Conservation (phyloP, 2,113 vertebrate species). For the Plecotus auritus region DNA sequence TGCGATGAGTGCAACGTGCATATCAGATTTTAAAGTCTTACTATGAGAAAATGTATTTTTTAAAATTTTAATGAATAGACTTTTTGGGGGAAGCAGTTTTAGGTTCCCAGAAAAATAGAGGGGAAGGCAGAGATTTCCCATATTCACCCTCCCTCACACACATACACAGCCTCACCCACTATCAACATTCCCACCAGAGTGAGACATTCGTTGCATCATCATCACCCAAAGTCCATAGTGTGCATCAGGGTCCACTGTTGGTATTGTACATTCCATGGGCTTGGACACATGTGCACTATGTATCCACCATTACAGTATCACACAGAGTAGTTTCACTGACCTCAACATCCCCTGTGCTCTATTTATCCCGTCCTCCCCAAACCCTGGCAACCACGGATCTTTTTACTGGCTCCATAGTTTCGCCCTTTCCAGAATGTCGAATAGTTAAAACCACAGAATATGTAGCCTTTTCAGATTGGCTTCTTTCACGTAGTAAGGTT, state of each 20-base stretch:
- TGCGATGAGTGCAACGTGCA: not conserved
- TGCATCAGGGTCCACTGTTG: no score
- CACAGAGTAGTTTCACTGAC: rapidly evolving
- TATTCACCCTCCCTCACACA: no score
- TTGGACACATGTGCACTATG: rapidly evolving
- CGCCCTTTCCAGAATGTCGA: not conserved
- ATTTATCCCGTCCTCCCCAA: no score
- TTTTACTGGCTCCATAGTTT: not conserved
- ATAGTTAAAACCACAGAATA: not conserved
- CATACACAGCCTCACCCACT: rapidly evolving
- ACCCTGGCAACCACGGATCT: not conserved
- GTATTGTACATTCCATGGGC: not conserved
- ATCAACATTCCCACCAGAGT: not conserved
- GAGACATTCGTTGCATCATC: rapidly evolving
- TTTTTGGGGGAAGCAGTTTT: not conserved
- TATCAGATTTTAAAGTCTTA: not conserved
- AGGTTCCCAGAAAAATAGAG: not conserved
- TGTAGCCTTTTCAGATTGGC: not conserved
- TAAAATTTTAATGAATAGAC: not conserved
- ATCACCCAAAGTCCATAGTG: not conserved
- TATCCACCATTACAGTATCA: rapidly evolving
- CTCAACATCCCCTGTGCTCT: rapidly evolving
- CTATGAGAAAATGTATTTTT: not conserved
- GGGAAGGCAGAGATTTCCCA: not conserved
- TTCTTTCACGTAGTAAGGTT: no score